Conservation (phyloP, 2,888 invertebrate genomes). For the Phaonia tiefii region DNA sequence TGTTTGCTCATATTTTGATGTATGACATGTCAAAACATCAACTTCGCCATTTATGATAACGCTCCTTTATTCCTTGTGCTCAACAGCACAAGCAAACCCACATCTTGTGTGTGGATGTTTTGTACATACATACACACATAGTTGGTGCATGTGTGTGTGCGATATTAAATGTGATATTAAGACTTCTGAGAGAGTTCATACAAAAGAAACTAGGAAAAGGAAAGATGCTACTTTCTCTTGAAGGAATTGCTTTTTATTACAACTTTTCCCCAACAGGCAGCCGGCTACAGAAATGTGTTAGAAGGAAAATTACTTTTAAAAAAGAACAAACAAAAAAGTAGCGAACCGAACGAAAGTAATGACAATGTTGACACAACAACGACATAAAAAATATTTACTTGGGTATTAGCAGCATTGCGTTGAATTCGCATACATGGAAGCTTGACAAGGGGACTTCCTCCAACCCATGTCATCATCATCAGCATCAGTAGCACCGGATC, state of each 20-base stretch:
- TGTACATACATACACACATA: no score
- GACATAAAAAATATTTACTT: conserved; percentile 33
- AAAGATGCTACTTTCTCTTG: conserved; percentile 9
- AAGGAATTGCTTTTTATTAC: conserved; percentile 25
- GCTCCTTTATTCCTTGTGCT: conserved; percentile 50
- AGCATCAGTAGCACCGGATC: background rate
- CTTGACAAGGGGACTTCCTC: conserved; percentile 1
- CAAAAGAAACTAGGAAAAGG: conserved; percentile 4
- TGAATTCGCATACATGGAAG: background rate
- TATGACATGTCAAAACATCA: conserved; percentile 67
- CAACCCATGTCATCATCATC: background rate
- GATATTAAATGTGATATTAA: conserved; percentile 1
- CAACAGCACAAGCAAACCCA: background rate
- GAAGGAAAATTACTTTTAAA: conserved; percentile 63
- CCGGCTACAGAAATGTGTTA: conserved; percentile 47
- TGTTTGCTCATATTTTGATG: conserved; percentile 67
- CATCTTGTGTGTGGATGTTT: background rate
- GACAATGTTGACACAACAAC: conserved; percentile 54
- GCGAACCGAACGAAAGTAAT: conserved; percentile 37
- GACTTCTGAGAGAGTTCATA: conserved; percentile 21
- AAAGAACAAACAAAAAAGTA: conserved; percentile 18
- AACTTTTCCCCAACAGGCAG: conserved; percentile 12
- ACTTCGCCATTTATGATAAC: conserved; percentile 62
- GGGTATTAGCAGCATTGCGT: conserved; percentile 37
- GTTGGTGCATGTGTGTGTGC: background rate